Conservation (phyloP, 2,113 vertebrate species). For the Connochaetes taurinus region DNA sequence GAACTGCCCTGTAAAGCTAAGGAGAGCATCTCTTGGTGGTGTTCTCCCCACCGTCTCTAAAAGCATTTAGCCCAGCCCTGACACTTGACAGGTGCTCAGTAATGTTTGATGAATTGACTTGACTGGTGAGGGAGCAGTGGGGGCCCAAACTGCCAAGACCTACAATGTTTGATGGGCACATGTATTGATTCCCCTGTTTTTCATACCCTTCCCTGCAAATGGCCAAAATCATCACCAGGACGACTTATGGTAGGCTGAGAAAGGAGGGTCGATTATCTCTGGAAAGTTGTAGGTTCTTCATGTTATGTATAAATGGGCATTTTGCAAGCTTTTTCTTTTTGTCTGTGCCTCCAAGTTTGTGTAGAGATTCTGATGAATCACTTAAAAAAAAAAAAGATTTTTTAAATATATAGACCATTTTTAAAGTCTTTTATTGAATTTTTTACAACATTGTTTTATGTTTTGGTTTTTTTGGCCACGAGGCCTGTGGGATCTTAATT, state of each 20-base stretch:
- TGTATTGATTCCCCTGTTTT: neutral
- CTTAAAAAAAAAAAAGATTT: neutral
- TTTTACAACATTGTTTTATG: neutral
- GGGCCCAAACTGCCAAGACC: neutral
- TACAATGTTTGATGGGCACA: neutral
- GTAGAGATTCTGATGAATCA: neutral
- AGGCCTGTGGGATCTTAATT: neutral
- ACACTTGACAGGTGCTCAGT: neutral
- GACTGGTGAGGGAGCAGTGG: accelerated
- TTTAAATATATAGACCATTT: neutral
- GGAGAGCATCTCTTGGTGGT: neutral
- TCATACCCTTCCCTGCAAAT: neutral
- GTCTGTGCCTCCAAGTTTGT: neutral
- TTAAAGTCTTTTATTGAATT: neutral
- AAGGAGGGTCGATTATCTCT: neutral
- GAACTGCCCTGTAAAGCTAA: neutral
- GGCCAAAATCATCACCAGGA: neutral
- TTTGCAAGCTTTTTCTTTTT: neutral
- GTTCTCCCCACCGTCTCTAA: neutral
- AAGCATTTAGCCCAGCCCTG: neutral
- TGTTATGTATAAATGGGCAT: neutral
- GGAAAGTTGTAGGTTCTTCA: neutral
- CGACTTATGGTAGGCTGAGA: neutral
- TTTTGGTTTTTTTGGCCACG: neutral
- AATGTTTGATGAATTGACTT: neutral